phyloP scores from a whole-genome alignment of 2,113 vertebrate genomes.

The Megaptera novaeangliae region DNA sequence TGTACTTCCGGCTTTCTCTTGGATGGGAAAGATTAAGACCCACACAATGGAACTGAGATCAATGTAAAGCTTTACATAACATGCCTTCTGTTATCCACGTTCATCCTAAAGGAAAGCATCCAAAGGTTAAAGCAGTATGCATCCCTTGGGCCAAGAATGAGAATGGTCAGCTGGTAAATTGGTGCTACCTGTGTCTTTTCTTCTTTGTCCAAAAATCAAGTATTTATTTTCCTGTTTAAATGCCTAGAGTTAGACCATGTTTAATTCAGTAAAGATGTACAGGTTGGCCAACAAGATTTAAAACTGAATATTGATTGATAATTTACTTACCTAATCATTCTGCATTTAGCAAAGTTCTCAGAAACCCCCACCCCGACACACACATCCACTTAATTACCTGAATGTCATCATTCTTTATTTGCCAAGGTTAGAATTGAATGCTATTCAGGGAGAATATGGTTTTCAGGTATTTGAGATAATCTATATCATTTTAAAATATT shows the following conservation, averaged over 20 bases:
- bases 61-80: not conserved
- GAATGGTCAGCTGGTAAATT: not conserved
- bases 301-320: not conserved
- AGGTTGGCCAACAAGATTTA: not conserved
- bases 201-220: not conserved
- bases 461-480: not conserved
- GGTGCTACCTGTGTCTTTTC: not conserved
- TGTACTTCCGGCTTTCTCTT: not conserved
- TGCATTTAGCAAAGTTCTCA: not conserved
- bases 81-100: not conserved
- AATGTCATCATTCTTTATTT: not conserved
- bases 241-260: not conserved
- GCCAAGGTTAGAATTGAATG: not conserved
- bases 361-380: accelerated
- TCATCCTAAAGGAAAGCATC: not conserved
- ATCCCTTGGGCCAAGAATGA: not conserved
- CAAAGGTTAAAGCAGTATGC: not conserved
- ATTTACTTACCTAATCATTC: not conserved
- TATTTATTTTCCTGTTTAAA: not conserved
- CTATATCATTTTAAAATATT: not conserved
- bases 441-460: not conserved
- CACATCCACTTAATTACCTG: not conserved
- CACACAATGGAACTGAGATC: no score
- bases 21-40: not conserved
- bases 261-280: not conserved